A percentile compares a stretch with the other conserved stretches of the same genome.
Evolutionary conservation across 2,797 vertebrate species (phyloP).

Genomic region (Otolemur crassicaudatus): DNA sequence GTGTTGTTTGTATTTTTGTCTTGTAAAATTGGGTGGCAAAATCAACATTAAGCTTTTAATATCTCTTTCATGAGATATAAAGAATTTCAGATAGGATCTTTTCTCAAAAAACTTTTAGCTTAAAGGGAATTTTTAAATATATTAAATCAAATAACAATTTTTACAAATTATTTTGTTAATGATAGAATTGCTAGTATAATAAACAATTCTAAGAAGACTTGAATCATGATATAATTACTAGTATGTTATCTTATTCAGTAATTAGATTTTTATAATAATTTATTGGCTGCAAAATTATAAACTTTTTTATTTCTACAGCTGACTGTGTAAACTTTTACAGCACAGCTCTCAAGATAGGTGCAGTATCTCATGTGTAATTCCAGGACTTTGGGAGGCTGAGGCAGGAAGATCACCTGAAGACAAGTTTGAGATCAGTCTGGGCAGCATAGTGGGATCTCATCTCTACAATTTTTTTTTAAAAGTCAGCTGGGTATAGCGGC

Average conservation of each 20-base stretch:
- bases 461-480: no score
- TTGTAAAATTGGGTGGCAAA: not conserved
- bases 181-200: not conserved
- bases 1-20: not conserved
- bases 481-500: no score
- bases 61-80: not conserved
- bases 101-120: not conserved
- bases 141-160: not conserved
- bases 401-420: no score
- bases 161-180: constrained; percentile 15
- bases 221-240: not conserved
- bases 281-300: not conserved
- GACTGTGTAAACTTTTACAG: no score
- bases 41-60: not conserved
- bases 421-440: no score
- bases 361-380: no score
- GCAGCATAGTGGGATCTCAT: no score
- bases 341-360: no score
- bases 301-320: no score
- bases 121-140: not conserved
- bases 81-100: not conserved
- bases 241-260: not conserved
- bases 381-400: no score
- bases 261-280: not conserved
- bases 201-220: not conserved